Conservation (phyloP, 2,888 invertebrate genomes). For the Mesochorus sp. region DNA sequence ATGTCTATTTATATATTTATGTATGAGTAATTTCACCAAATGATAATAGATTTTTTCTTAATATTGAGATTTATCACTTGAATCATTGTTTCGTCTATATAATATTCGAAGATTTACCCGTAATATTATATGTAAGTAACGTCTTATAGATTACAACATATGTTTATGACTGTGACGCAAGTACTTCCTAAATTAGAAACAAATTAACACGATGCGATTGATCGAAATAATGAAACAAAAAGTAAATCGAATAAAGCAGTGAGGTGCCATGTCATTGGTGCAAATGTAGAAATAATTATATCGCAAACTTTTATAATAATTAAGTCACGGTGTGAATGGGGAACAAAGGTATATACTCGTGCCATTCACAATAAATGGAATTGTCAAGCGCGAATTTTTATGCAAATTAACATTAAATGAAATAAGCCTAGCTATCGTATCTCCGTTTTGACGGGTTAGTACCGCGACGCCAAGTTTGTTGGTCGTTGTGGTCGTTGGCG, state of each 20-base stretch:
- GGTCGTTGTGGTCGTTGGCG: background rate
- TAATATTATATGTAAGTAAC: background rate
- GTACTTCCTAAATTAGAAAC: too few species aligned
- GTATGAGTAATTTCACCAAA: slow-evolving; percentile 8
- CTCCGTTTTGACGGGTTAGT: slow-evolving; percentile 14
- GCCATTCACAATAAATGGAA: background rate
- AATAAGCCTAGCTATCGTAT: slow-evolving; percentile 1
- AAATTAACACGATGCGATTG: too few species aligned
- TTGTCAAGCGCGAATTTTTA: background rate
- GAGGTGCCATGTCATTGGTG: background rate
- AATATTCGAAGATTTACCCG: background rate
- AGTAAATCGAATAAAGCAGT: background rate
- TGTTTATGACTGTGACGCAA: too few species aligned
- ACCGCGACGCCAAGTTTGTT: slow-evolving; percentile 5
- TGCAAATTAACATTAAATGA: background rate
- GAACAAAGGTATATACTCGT: background rate
- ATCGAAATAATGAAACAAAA: too few species aligned
- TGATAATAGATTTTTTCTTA: background rate
- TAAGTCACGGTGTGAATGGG: background rate
- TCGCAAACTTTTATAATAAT: background rate
- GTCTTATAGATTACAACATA: too few species aligned
- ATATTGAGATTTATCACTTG: too few species aligned
- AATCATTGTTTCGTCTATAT: background rate
- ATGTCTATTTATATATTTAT: slow-evolving; percentile 7
- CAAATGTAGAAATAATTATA: background rate